Evolutionary conservation across 2,888 invertebrate genomes (phyloP), one percentile per base, ranked within the genome.

Genomic region (Morpho helenor): DNA sequence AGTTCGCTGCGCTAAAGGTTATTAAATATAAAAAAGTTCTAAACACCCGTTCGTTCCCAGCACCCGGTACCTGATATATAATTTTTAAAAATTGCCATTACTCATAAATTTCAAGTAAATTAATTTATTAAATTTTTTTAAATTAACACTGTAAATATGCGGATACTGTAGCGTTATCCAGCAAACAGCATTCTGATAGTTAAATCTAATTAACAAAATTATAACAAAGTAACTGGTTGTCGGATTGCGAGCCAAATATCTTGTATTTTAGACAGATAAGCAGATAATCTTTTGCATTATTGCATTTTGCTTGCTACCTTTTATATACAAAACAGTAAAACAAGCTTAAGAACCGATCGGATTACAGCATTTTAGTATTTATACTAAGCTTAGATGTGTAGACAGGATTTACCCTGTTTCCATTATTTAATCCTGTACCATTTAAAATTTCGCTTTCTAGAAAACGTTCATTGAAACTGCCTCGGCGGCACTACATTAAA

Each of bases 311-410:
- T 46, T 41, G 45, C 45, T 52, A 52, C 52, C 46, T 46, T 10
- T 53, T 53, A 46, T 53, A 40, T 53, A 53, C 39, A 53, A 48
- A 52, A 47, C 42, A 54, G 49, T 31, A 31, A 31, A 31, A 41
- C 7, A 41, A 42, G 48, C 46, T 54, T 42, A 54, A 48, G 22
- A 48, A 47, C 42, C 47, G 47, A 48, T 54, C 47, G 48, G 54
- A 54, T 54, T 54, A 54, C 8, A 42, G 4, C 22, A 48, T 23
- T n/a, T 42, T 48, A 51, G 47, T 8, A 31, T 16, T 2, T 16
- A 16, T 41, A 7, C 31, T 48, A 48, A 47, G n/a, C 54, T 53
- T 40, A 40, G 48, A 48, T 22, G 23, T 54, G 42, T 10, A n/a
- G 41, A n/a, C 41, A 54, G 47, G 42, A 46, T 46, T 7, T 41